A percentile compares a stretch with the other conserved stretches of the same genome.
Evolutionary conservation across 92 coral and sea anemone species (phyloP).

Genomic region (Galaxea fascicularis): DNA sequence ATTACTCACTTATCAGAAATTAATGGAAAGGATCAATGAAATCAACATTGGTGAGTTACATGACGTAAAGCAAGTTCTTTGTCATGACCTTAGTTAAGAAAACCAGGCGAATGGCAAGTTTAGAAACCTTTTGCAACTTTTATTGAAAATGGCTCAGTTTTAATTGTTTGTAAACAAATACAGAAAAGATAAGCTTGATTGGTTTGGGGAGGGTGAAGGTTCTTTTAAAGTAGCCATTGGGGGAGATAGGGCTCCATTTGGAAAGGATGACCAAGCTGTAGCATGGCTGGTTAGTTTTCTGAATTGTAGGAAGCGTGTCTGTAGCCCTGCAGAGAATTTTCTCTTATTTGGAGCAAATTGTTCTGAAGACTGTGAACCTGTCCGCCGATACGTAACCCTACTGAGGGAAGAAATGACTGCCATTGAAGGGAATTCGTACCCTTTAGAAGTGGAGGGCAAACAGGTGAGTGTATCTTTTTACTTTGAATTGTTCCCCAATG

Average conservation of each 20-base stretch:
- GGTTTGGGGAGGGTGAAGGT: conserved; percentile 5
- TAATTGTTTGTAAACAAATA: conserved; percentile 28
- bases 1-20: background rate
- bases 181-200: conserved; percentile 28
- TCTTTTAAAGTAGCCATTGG: conserved; percentile 60
- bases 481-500: too few relatives aligned
- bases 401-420: conserved; percentile 63
- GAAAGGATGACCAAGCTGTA: conserved; percentile 67
- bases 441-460: too few relatives aligned
- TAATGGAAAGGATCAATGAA: background rate
- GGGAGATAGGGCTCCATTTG: conserved; percentile 70
- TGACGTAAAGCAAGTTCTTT: conserved; percentile 63
- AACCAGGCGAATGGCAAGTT: conserved; percentile 69
- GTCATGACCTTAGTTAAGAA: conserved; percentile 49
- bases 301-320: conserved; percentile 49
- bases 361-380: conserved; percentile 60
- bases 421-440: too few relatives aligned
- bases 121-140: conserved; percentile 33
- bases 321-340: conserved; percentile 55
- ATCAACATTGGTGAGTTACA: conserved; percentile 46
- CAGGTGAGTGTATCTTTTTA: too few relatives aligned
- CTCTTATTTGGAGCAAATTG: too few relatives aligned
- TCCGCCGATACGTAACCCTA: conserved; percentile 49
- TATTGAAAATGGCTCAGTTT: conserved; percentile 46
- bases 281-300: conserved; percentile 66